A percentile compares a stretch with the other conserved stretches of the same genome.
Evolutionary conservation across 2,113 vertebrate species (phyloP).

Genomic region (Crocuta crocuta): DNA sequence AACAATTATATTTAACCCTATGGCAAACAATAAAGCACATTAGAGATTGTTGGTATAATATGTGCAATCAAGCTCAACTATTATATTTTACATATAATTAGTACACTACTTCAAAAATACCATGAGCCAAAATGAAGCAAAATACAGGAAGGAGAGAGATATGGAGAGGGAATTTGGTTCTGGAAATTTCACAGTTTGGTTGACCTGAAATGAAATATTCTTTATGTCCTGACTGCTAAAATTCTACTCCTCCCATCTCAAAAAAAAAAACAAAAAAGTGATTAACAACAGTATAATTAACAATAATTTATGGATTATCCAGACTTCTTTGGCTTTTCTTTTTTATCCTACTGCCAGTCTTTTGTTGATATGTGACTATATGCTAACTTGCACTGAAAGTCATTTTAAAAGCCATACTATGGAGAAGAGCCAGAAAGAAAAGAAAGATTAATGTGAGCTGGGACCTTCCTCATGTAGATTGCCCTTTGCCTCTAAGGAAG

Average conservation of each 20-base stretch:
- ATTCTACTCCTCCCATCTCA: background rate
- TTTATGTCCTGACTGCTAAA: background rate
- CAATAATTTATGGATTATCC: background rate
- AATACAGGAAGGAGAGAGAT: background rate
- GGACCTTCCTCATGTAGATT: background rate
- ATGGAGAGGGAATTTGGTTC: background rate
- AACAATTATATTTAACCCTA: background rate
- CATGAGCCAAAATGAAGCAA: constrained; percentile 4
- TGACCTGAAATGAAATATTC: background rate
- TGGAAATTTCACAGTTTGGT: background rate
- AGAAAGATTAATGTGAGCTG: background rate
- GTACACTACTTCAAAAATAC: background rate
- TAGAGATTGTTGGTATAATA: background rate
- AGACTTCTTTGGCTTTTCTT: background rate
- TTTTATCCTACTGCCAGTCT: background rate
- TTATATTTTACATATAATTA: constrained; percentile 43
- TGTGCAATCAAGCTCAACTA: background rate
- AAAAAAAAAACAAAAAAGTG: background rate
- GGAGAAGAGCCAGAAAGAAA: background rate
- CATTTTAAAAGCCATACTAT: background rate
- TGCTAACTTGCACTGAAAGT: background rate
- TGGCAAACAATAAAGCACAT: background rate
- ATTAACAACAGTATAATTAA: background rate
- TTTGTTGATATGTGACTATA: background rate
- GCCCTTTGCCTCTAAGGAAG: background rate